Base-by-base conservation (phyloP, 2,888 invertebrate genomes). In the Conops quadrifasciatus region DNA sequence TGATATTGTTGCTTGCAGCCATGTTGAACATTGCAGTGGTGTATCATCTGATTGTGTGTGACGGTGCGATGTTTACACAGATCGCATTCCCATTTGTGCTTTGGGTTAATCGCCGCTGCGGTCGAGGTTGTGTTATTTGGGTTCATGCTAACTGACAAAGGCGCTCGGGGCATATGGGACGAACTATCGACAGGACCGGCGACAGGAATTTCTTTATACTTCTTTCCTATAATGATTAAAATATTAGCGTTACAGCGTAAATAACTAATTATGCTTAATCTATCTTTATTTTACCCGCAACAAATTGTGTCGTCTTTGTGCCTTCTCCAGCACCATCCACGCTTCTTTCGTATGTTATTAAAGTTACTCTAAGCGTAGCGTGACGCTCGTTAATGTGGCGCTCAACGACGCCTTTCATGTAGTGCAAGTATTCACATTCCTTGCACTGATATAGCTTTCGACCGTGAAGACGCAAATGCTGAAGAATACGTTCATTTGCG, bases 381-480 rank as follows among this genome's bases (percentile, higher is more conserved):
- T 71, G 62, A 28, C 79, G 79, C 4, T 77, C 77, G 49, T 76
- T 72, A 1, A 90, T 80, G 81, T 94, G 94, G 30, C 89, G 88
- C 73, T 93, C 93, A 2, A 94, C 87, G 9, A 89, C 84, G 62
- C 88, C 86, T 56, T 87, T 89, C 75, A 88, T 89, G 80, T 89
- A 89, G 82, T 93, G 91, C 75, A 91, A 88, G 81, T 90, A 91
- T 47, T 87, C 81, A 80, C 95, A 95, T 73, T 87, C 85, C 0
- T 90, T 88, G 83, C 94, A 95, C 77, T 91, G 91, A 83, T 90
- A 94, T 47, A 95, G 84, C 71, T 88, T 88, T 7, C 88, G 86
- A 75, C 93, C 93, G 84, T 95, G 95, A 86, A 92, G 89, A 80
- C 91, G 90, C 72, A 94, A 87, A 84, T 95, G 95, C 64, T 89